A percentile compares a stretch with the other conserved stretches of the same genome.
Conservation (phyloP, 1,140 invertebrate genomes). For the Panagrolaimus sp. region DNA sequence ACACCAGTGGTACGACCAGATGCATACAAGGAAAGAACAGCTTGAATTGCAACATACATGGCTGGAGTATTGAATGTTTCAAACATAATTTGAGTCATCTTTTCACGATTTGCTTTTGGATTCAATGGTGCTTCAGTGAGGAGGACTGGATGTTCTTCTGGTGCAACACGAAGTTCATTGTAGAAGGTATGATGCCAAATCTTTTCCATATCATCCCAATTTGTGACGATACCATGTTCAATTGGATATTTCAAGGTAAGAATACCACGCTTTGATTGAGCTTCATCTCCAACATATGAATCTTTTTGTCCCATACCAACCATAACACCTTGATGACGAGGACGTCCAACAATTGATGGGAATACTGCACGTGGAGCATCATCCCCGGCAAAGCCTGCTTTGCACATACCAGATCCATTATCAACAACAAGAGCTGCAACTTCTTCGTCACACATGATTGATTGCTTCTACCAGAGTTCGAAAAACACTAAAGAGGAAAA, state of each 20-base stretch:
- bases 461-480: slow-evolving; percentile 48
- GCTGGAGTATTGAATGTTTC: slow-evolving; percentile 58
- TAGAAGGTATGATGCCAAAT: slow-evolving; percentile 94
- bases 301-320: slow-evolving; percentile 93
- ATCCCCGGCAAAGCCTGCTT: slow-evolving; percentile 67
- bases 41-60: slow-evolving; percentile 60
- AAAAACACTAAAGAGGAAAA: too few relatives aligned
- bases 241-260: slow-evolving; percentile 91
- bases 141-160: slow-evolving; percentile 84
- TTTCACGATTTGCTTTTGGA: slow-evolving; percentile 82
- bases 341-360: slow-evolving; percentile 66
- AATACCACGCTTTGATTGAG: slow-evolving; percentile 83
- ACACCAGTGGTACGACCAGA: slow-evolving; percentile 58
- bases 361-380: slow-evolving; percentile 68
- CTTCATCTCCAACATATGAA: slow-evolving; percentile 92
- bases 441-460: slow-evolving; percentile 67
- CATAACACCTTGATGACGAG: slow-evolving; percentile 65
- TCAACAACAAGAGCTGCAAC: slow-evolving; percentile 76
- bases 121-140: slow-evolving; percentile 85
- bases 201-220: slow-evolving; percentile 96
- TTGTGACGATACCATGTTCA: slow-evolving; percentile 85
- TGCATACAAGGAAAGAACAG: slow-evolving; percentile 58
- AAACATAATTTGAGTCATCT: slow-evolving; percentile 74
- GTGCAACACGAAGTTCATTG: slow-evolving; percentile 85
- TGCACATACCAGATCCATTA: slow-evolving; percentile 82